Evolutionary conservation across 2,113 vertebrate genomes (phyloP).

Genomic region (Amphilophus citrinellus): DNA sequence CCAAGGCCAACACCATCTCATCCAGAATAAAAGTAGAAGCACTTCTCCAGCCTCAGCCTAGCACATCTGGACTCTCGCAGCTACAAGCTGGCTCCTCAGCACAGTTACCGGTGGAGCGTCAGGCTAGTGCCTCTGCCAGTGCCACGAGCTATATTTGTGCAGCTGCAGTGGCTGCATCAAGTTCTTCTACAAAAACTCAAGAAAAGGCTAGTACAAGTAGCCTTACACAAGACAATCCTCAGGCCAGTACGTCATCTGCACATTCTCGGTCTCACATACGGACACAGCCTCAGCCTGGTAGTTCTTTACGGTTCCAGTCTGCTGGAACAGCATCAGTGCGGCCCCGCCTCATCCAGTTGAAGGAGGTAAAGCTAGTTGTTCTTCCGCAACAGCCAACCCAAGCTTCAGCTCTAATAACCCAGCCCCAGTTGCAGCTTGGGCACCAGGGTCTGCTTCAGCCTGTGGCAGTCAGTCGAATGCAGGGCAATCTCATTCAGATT

Average conservation of each 20-base stretch:
- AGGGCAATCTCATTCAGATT: constrained; percentile 68
- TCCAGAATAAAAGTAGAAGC: neutral
- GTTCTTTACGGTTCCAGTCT: constrained; percentile 30
- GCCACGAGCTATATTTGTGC: constrained; percentile 6
- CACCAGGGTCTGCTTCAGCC: constrained; percentile 9
- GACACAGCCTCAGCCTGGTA: constrained; percentile 41
- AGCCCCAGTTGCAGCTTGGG: constrained; percentile 24
- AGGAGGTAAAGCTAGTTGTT: constrained; percentile 31
- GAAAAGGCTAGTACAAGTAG: constrained; percentile 31
- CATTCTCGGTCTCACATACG: constrained; percentile 4
- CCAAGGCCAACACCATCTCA: constrained; percentile 27
- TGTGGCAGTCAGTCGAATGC: neutral
- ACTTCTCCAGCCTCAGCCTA: constrained; percentile 34
- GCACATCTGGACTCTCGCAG: constrained; percentile 53
- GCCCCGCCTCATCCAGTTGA: constrained; percentile 16
- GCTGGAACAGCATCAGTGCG: neutral
- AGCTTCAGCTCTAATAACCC: constrained; percentile 37
- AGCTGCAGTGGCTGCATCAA: neutral
- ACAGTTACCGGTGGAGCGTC: neutral
- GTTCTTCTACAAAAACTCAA: constrained; percentile 36
- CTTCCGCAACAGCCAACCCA: constrained; percentile 49
- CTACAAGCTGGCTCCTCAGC: constrained; percentile 29
- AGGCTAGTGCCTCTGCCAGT: constrained; percentile 20
- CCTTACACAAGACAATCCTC: constrained; percentile 52
- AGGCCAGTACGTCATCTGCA: constrained; percentile 67